Base-by-base conservation (phyloP, 2,797 vertebrate genomes). In the Salarias fasciatus region DNA sequence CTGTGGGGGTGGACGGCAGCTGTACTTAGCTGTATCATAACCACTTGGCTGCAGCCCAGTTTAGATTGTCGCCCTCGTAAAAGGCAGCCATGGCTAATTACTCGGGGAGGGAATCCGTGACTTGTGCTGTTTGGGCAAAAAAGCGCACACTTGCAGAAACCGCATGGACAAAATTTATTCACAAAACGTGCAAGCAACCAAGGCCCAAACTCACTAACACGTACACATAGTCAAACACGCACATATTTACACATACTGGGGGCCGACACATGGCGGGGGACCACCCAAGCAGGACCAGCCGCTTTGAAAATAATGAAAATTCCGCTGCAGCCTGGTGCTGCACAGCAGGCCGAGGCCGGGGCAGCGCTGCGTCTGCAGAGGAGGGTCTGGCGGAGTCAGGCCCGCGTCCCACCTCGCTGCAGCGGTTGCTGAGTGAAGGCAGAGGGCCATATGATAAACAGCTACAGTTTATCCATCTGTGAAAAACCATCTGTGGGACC, bases 281-380 rank as follows among this genome's bases (percentile, higher is more conserved):
- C 84, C 83, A 88, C 85, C 84, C 83, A 90, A 83, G 82, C 84
- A 72, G 78, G 66, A 76, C 59, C 45, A 53, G 63, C 67, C 60
- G 63, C 75, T 77, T 82, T 66, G 71, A 84, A 90, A 88, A 90
- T 82, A 85, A 83, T 84, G 75, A 77, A 87, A 86, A 75, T 85
- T 80, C 82, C 56, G 8, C 66, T 47, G 63, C 77, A 78, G 77
- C 72, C 77, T 70, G 68, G 72, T 74, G 74, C 58, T 64, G 76
- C 81, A 65, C 76, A 84, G 78, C 79, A 71, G 84, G 79, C 66
- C 51, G 33, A 74, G 18, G 18, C 18, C 18, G 18, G 18, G 52
- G 59, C 67, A 63, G 64, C 35, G 14, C 80, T 18, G 57, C 30
- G 24, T 72, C 69, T 44, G 62, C 72, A 48, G 56, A 38, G 55